Evolutionary conservation across 2,888 invertebrate species (phyloP).

Genomic region (Nomada fabriciana): DNA sequence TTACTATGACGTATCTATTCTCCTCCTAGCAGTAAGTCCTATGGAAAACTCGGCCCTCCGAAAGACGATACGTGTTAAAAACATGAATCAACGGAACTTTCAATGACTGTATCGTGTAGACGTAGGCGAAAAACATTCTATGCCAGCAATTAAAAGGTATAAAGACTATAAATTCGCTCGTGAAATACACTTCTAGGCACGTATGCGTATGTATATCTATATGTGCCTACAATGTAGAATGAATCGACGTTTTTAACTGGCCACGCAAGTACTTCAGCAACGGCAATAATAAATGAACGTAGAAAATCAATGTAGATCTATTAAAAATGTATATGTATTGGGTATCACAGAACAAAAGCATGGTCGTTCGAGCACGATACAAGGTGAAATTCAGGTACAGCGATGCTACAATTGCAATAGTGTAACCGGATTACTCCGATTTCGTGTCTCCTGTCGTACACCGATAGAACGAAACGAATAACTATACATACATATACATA

Average conservation of each 20-base stretch:
- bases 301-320: slow-evolving; percentile 5
- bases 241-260: not conserved
- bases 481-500: slow-evolving; percentile 1
- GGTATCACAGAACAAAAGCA: not conserved
- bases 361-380: slow-evolving; percentile 7
- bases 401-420: slow-evolving; percentile 1
- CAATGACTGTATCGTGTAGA: not conserved
- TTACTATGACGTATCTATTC: slow-evolving; percentile 44
- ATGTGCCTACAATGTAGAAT: no score
- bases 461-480: not conserved
- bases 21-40: slow-evolving; percentile 3
- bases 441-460: slow-evolving; percentile 20
- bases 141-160: no score
- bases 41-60: not conserved
- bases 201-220: no score
- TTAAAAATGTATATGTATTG: not conserved
- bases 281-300: slow-evolving; percentile 27
- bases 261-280: slow-evolving; percentile 10
- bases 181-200: not conserved
- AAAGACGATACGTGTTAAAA: not conserved
- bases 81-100: not conserved
- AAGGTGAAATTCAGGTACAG: slow-evolving; percentile 15
- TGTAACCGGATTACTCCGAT: slow-evolving; percentile 23
- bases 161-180: not conserved
- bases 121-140: no score